Base-by-base conservation (phyloP, 23 tunicate species). In the Halocynthia aurantium region DNA sequence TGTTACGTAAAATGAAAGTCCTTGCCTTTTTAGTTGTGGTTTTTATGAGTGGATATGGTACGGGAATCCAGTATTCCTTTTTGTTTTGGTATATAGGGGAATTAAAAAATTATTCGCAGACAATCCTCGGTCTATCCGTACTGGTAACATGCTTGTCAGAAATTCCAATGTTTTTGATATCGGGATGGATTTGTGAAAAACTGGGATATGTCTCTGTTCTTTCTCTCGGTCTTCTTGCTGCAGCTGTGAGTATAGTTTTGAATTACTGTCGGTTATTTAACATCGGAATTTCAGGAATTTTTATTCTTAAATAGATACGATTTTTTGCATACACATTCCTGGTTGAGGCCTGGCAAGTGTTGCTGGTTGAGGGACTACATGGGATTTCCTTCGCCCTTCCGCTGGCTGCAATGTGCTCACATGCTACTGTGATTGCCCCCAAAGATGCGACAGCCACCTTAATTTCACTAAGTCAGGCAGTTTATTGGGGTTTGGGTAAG, bases 401-500 rank as follows among this genome's bases (percentile, higher is more conserved):
- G 8, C 81, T 81, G 83, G 84, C 97, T 64, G 97, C 97, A 49
- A 91, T 91, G 91, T 85, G 91, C 69, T 81, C 97, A 8, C 70
- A 91, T 68, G 83, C 87, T 1, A 56, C 87, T 21, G 74, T 56
- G 50, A 63, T 91, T 15, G 87, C 91, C 11, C 97, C 97, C 8
- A 52, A 77, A 55, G 97, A 89, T 31, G 88, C 83, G 72, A 85
- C 86, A 19, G 84, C 97, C 9, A 85, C 97, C 0, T 68, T 91
- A 7, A 82, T 91, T 54, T 91, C 94, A 8, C 64, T 91, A 22
- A 83, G 84, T 10, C 97, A 91, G 56, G 87, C 93, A n/a, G 84
- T 85, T 8, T 91, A 91, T 62, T 91, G 97, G 97, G 97, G 97
- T 7, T 57, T 91, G 7, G 90, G 97, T 85, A 51, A 74, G 86